Evolutionary conservation across 1,140 invertebrate species (phyloP).

Genomic region (Drosophila ambigua): DNA sequence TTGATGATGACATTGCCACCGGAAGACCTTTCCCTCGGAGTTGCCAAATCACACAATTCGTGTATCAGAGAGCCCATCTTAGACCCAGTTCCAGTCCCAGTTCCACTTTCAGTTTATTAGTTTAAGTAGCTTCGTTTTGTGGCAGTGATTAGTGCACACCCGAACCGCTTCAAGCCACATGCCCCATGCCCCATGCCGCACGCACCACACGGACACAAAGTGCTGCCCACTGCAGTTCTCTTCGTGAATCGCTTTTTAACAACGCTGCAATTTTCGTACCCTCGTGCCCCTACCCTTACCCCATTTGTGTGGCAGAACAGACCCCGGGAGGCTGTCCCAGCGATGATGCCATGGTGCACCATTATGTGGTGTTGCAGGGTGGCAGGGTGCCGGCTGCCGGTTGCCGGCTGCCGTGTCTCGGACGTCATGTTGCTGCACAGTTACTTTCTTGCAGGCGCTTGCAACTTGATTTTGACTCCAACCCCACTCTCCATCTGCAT

Average conservation of each 20-base stretch:
- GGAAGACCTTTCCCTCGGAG: neutral
- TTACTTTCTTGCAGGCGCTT: constrained; percentile 74
- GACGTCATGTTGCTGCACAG: constrained; percentile 73
- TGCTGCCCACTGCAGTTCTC: constrained; percentile 56
- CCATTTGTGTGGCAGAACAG: constrained; percentile 39
- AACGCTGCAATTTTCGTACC: constrained; percentile 63
- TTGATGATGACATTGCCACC: constrained; percentile 75
- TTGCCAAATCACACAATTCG: too few species aligned
- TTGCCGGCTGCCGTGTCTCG: constrained; percentile 37
- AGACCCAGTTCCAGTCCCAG: constrained; percentile 16
- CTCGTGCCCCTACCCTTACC: neutral
- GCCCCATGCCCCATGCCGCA: constrained; percentile 14
- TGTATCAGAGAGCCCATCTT: constrained; percentile 16
- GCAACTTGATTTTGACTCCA: constrained; percentile 30
- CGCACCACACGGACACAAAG: constrained; percentile 29
- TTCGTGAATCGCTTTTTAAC: constrained; percentile 69
- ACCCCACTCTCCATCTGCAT: neutral
- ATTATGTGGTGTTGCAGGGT: constrained; percentile 8
- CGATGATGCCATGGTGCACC: constrained; percentile 54
- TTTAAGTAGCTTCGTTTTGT: constrained; percentile 71
- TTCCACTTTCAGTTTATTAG: constrained; percentile 76
- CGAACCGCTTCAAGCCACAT: neutral
- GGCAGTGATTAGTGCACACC: constrained; percentile 68
- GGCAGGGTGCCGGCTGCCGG: constrained; percentile 3
- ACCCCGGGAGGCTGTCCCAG: neutral